Conservation (phyloP, 1,140 invertebrate genomes). For the Oncopodura yosiiana region DNA sequence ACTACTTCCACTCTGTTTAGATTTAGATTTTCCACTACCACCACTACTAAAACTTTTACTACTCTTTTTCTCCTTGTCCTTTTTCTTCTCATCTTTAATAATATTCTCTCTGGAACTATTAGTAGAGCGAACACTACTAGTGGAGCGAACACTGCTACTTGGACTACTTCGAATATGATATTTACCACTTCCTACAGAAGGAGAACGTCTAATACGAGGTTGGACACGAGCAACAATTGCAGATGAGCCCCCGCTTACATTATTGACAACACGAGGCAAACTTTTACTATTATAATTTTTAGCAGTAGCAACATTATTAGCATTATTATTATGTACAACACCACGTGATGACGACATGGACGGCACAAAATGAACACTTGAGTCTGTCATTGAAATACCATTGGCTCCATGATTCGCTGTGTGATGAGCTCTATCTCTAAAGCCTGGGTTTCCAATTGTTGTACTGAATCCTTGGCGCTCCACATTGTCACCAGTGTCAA, state of each 20-base stretch:
- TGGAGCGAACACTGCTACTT: too few relatives aligned
- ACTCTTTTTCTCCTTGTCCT: too few relatives aligned
- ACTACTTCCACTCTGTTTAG: too few relatives aligned
- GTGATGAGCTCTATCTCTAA: conserved; percentile 14
- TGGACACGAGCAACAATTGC: background rate
- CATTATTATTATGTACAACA: conserved; percentile 1
- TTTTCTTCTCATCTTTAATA: background rate
- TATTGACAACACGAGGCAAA: background rate
- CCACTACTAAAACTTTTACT: too few relatives aligned
- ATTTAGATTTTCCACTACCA: too few relatives aligned
- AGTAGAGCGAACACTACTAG: too few relatives aligned
- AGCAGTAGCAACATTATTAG: conserved; percentile 3
- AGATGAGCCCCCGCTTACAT: background rate
- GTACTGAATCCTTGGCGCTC: conserved; percentile 13
- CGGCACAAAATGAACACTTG: conserved; percentile 33
- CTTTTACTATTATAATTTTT: conserved; percentile 15
- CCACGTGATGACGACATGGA: conserved; percentile 14
- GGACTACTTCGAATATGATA: too few relatives aligned
- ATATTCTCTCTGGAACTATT: too few relatives aligned
- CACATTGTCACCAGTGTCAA: background rate
- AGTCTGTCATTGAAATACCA: conserved; percentile 36
- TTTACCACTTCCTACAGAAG: too few relatives aligned
- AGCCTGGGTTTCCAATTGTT: conserved; percentile 31
- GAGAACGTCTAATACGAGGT: background rate
- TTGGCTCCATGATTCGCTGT: conserved; percentile 19